phyloP scores from a whole-genome alignment of 1,140 invertebrate genomes.

The Drosophila azteca region DNA sequence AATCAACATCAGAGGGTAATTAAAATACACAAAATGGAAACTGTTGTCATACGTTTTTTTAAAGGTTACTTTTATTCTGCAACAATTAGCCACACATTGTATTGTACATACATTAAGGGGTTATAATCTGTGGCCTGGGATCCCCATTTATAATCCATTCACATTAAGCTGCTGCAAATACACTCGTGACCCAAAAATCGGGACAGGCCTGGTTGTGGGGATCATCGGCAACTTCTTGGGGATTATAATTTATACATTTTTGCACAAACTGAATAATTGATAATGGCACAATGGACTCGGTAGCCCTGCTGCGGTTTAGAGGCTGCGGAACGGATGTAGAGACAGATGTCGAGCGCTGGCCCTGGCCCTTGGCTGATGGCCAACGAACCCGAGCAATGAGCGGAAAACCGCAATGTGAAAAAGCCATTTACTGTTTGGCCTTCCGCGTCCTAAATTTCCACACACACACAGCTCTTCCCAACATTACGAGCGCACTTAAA shows the following conservation, averaged over 20 bases:
- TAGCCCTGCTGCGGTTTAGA: slow-evolving; percentile 44
- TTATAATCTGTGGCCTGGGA: too few species aligned
- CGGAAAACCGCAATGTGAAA: slow-evolving; percentile 71
- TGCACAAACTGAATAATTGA: slow-evolving; percentile 59
- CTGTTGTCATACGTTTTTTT: not conserved
- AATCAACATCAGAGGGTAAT: slow-evolving; percentile 2
- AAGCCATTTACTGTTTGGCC: slow-evolving; percentile 64
- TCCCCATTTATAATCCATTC: too few species aligned
- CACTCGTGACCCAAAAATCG: not conserved
- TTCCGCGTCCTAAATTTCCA: slow-evolving; percentile 13
- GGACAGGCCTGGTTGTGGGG: not conserved
- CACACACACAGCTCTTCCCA: not conserved
- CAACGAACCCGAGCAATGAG: slow-evolving; percentile 16
- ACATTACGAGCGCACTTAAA: too few species aligned
- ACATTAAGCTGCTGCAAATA: too few species aligned
- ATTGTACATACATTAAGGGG: too few species aligned
- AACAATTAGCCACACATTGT: not conserved
- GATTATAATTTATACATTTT: slow-evolving; percentile 64
- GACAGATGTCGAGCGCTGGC: slow-evolving; percentile 11
- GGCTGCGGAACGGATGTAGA: slow-evolving; percentile 51
- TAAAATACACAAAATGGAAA: slow-evolving; percentile 52
- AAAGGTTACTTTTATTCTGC: not conserved
- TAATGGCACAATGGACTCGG: slow-evolving; percentile 63
- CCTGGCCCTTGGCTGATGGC: slow-evolving; percentile 16
- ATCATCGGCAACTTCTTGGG: slow-evolving; percentile 2